A percentile compares a stretch with the other conserved stretches of the same genome.
Evolutionary conservation across 2,113 vertebrate species (phyloP).

Genomic region (Eulacestoma nigropectus): DNA sequence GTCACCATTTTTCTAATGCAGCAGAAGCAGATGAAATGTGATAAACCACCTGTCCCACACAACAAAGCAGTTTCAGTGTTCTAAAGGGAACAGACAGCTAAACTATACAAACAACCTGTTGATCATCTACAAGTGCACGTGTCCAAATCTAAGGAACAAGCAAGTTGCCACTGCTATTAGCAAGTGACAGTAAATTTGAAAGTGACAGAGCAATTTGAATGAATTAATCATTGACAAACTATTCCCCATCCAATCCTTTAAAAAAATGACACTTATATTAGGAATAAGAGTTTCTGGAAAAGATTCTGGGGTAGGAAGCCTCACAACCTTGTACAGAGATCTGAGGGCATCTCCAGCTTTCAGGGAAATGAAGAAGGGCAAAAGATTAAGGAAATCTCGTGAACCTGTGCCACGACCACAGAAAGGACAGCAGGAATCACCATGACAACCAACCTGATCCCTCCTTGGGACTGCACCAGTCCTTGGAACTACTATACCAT

Average conservation of each 20-base stretch:
- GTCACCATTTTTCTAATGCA: not conserved
- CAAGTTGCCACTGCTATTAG: not conserved
- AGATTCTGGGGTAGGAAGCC: not conserved
- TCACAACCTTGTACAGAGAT: not conserved
- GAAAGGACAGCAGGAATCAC: not conserved
- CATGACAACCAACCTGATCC: fast-evolving
- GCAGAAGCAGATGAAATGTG: not conserved
- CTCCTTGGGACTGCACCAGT: not conserved
- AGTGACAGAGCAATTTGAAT: not conserved
- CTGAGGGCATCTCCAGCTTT: not conserved
- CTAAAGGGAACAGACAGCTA: not conserved
- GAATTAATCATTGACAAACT: not conserved
- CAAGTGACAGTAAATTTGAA: not conserved
- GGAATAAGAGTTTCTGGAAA: not conserved
- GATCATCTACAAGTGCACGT: not conserved
- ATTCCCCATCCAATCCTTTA: not conserved
- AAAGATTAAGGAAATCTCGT: not conserved
- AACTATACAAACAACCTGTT: not conserved
- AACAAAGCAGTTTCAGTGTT: not conserved
- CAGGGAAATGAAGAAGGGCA: not conserved
- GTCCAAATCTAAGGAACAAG: not conserved
- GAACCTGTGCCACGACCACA: not conserved
- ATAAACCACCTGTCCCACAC: not conserved
- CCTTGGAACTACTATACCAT: not conserved
- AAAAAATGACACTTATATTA: not conserved